Evolutionary conservation across 1,140 invertebrate species (phyloP).

Genomic region (Zaprionus davidi): DNA sequence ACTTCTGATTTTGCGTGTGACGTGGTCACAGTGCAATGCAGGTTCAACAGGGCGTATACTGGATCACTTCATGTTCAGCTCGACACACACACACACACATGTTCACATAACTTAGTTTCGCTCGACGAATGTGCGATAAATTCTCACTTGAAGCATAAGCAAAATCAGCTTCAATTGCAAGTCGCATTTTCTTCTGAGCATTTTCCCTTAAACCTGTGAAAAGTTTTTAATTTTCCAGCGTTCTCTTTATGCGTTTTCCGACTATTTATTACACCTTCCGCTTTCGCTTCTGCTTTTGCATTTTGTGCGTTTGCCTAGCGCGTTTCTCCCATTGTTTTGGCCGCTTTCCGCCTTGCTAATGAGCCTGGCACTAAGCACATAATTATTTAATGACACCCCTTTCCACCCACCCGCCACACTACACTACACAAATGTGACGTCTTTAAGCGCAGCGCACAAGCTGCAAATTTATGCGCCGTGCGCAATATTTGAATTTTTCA

Average conservation of each 20-base stretch:
- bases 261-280: conserved; percentile 1
- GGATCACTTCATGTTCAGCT: background rate
- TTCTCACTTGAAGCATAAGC: conserved; percentile 14
- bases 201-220: background rate
- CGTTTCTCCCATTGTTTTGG: conserved; percentile 13
- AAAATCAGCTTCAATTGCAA: conserved; percentile 3
- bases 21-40: conserved; percentile 29
- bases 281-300: background rate
- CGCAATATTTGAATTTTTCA: conserved; percentile 49
- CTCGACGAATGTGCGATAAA: background rate
- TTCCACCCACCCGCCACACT: conserved; percentile 22
- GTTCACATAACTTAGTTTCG: conserved; percentile 32
- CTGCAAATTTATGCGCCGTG: conserved; percentile 45
- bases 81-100: background rate
- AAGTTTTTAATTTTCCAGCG: background rate
- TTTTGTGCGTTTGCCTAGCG: background rate
- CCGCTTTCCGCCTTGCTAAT: conserved; percentile 21
- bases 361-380: conserved; percentile 48
- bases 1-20: conserved; percentile 29
- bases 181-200: background rate
- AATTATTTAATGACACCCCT: conserved; percentile 52
- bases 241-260: conserved; percentile 1
- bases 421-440: conserved; percentile 24
- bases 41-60: background rate
- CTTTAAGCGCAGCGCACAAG: conserved; percentile 27